Evolutionary conservation across 2,888 invertebrate genomes (phyloP).

Genomic region (Eupithecia inturbata): DNA sequence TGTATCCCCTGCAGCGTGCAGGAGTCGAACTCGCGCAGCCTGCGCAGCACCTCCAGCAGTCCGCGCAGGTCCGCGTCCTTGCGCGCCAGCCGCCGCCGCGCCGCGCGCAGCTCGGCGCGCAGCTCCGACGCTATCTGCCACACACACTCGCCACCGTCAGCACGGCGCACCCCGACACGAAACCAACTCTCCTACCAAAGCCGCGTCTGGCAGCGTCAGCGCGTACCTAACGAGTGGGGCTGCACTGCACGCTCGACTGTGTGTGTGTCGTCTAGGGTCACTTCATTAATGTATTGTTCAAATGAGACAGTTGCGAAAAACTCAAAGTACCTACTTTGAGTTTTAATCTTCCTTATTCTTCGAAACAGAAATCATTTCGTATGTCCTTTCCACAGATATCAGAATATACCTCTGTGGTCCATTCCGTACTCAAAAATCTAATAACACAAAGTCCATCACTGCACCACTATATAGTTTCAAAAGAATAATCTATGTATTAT

Average conservation of each 20-base stretch:
- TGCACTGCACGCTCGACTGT: too few relatives aligned
- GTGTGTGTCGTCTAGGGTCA: background rate
- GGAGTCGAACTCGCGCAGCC: conserved; percentile 77
- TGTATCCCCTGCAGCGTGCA: conserved; percentile 80
- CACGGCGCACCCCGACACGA: background rate
- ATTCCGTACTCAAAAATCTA: too few relatives aligned
- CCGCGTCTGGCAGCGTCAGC: background rate
- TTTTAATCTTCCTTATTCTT: too few relatives aligned
- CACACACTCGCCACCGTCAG: conserved; percentile 11
- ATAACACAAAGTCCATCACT: too few relatives aligned
- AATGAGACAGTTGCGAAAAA: background rate
- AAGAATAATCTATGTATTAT: too few relatives aligned
- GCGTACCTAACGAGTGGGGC: background rate
- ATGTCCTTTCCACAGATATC: too few relatives aligned
- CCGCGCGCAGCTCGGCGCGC: conserved; percentile 61
- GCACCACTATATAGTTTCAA: too few relatives aligned
- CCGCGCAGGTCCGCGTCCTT: conserved; percentile 81
- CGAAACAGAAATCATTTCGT: too few relatives aligned
- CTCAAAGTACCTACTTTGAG: too few relatives aligned
- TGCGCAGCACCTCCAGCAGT: conserved; percentile 80
- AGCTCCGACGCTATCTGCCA: conserved; percentile 52
- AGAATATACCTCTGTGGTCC: too few relatives aligned
- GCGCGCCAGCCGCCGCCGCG: conserved; percentile 74
- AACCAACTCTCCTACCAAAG: background rate
- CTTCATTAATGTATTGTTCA: background rate